Percentiles rank a stretch among this genome's conserved stretches.
Conservation (phyloP, 64 coral and sea anemone species). For the Cladopsammia gracilis region DNA sequence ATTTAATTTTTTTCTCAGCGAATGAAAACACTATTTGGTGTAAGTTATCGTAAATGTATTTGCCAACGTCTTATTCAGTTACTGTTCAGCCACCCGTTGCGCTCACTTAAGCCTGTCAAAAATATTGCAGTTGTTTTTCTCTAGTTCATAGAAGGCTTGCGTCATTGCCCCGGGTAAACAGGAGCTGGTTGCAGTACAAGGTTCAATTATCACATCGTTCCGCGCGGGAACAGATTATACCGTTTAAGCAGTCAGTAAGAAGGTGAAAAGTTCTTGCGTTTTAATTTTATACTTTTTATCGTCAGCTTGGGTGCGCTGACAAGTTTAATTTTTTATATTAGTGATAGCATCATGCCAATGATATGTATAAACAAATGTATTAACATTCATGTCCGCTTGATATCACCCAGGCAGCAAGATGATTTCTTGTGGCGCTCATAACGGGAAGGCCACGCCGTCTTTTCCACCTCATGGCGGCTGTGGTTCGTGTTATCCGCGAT, state of each 20-base stretch:
- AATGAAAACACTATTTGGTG: neutral
- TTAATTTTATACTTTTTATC: neutral
- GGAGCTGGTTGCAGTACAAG: neutral
- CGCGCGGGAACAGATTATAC: neutral
- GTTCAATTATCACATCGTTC: neutral
- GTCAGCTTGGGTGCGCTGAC: too few relatives aligned
- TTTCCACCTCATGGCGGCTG: neutral
- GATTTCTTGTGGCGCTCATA: neutral
- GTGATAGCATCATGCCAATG: neutral
- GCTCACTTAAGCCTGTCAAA: neutral
- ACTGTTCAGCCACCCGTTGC: neutral
- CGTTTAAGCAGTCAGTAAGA: neutral
- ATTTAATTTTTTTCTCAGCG: neutral
- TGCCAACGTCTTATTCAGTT: neutral
- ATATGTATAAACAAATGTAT: neutral
- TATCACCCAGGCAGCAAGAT: neutral
- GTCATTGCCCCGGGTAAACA: neutral
- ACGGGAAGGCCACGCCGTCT: neutral
- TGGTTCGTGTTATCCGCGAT: neutral
- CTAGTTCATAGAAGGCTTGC: neutral
- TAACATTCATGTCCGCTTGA: neutral
- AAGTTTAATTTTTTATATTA: too few relatives aligned
- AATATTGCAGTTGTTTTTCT: neutral
- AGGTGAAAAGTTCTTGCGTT: neutral
- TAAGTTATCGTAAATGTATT: too few relatives aligned